These are phyloP conservation scores for Rissa tridactyla DNA, from an alignment of 2,113 vertebrate genomes.

Conservation along the genomic window DNA sequence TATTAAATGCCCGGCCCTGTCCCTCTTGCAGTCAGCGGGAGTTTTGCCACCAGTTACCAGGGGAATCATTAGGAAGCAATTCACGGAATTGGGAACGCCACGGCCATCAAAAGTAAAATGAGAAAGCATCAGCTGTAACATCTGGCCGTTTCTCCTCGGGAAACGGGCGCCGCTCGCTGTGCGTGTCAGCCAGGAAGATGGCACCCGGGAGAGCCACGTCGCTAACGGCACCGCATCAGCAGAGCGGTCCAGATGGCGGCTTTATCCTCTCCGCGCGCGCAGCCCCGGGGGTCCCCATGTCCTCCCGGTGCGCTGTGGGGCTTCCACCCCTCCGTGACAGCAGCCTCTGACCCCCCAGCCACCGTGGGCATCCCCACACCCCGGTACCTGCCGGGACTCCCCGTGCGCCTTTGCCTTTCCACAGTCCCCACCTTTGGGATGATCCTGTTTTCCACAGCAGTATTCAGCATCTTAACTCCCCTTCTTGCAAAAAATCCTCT, in stretches of 20 bases:
- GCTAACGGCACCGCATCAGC: neutral
- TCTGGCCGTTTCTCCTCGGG: neutral
- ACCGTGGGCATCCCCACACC: neutral
- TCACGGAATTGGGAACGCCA: neutral
- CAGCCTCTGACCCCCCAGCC: neutral
- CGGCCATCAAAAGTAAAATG: neutral
- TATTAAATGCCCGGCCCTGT: neutral
- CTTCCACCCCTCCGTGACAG: neutral
- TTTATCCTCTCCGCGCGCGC: accelerated
- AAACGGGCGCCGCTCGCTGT: neutral
- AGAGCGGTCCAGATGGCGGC: neutral
- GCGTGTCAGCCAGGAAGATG: neutral
- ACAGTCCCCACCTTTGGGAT: neutral
- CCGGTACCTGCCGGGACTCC: neutral
- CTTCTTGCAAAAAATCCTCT: neutral
- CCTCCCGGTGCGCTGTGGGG: neutral
- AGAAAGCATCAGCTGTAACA: slow-evolving; percentile 13
- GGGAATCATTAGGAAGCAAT: neutral
- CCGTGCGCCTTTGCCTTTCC: neutral
- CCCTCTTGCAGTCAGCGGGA: neutral
- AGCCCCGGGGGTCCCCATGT: neutral
- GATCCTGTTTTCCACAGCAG: neutral
- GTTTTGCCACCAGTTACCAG: neutral
- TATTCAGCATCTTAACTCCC: neutral
- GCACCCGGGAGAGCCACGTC: neutral